Conservation (phyloP, 1,140 invertebrate genomes). For the Galleria mellonella region DNA sequence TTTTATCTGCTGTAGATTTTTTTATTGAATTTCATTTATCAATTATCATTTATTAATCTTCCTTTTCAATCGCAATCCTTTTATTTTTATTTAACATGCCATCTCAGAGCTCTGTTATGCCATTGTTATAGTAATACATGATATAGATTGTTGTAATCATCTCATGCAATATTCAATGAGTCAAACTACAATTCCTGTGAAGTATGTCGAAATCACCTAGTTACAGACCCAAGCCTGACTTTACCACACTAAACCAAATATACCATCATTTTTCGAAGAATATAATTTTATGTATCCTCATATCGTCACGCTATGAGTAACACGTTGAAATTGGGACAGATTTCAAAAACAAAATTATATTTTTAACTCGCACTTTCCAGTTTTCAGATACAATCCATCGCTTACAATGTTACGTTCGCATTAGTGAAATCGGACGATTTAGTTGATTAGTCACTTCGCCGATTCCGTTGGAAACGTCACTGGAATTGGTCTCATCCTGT, state of each 20-base stretch:
- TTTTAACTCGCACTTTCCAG: not conserved
- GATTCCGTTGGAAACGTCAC: slow-evolving; percentile 4
- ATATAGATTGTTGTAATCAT: not conserved
- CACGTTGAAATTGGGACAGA: slow-evolving; percentile 4
- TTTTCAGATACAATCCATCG: too few species aligned
- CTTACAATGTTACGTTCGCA: too few species aligned
- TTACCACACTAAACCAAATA: not conserved
- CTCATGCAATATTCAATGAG: not conserved
- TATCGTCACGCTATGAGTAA: slow-evolving; percentile 7
- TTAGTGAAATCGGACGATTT: not conserved
- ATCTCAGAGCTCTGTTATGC: too few species aligned
- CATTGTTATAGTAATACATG: not conserved
- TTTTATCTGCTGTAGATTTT: not conserved
- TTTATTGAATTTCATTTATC: not conserved
- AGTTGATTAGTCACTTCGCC: not conserved
- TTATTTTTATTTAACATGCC: too few species aligned
- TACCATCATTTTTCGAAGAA: not conserved
- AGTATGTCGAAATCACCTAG: too few species aligned
- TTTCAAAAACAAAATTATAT: slow-evolving; percentile 9
- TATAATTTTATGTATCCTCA: slow-evolving; percentile 2
- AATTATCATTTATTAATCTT: not conserved
- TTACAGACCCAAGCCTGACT: too few species aligned
- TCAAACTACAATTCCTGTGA: too few species aligned
- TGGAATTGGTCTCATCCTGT: slow-evolving; percentile 45
- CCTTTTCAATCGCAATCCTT: not conserved